Percentiles rank a stretch among this genome's conserved stretches.
These are phyloP conservation scores for Syngnathoides biaculeatus DNA, from an alignment of 2,113 vertebrate genomes.

Conservation along the genomic window DNA sequence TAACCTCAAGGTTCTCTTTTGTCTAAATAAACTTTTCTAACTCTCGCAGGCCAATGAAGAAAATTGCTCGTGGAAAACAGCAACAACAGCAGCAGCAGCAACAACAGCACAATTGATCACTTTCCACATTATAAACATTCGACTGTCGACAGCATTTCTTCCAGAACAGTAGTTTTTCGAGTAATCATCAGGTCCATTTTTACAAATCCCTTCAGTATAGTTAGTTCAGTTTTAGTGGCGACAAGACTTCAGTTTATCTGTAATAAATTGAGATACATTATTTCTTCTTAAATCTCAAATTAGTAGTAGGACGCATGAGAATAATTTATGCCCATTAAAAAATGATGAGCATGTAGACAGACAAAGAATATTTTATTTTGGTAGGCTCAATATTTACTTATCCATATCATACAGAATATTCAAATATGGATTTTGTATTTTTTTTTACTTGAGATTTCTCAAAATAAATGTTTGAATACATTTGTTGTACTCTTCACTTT, in stretches of 20 bases:
- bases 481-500: not conserved
- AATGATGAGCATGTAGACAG: not conserved
- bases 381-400: not conserved
- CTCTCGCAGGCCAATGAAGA: constrained; percentile 30
- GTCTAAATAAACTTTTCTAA: not conserved
- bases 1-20: not conserved
- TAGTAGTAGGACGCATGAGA: too few species aligned
- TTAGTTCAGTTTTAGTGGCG: not conserved
- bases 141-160: not conserved
- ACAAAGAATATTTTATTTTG: not conserved
- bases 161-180: not conserved
- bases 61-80: constrained; percentile 26
- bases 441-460: not conserved
- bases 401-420: not conserved
- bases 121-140: constrained; percentile 4
- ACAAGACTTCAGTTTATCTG: not conserved
- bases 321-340: not conserved
- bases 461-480: not conserved
- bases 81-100: constrained; percentile 9
- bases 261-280: not conserved
- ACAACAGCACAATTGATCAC: not conserved
- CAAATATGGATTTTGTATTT: not conserved
- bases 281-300: not conserved
- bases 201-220: not conserved
- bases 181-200: not conserved